phyloP scores from a whole-genome alignment of 2,797 vertebrate species.

The Gouania willdenowi region DNA sequence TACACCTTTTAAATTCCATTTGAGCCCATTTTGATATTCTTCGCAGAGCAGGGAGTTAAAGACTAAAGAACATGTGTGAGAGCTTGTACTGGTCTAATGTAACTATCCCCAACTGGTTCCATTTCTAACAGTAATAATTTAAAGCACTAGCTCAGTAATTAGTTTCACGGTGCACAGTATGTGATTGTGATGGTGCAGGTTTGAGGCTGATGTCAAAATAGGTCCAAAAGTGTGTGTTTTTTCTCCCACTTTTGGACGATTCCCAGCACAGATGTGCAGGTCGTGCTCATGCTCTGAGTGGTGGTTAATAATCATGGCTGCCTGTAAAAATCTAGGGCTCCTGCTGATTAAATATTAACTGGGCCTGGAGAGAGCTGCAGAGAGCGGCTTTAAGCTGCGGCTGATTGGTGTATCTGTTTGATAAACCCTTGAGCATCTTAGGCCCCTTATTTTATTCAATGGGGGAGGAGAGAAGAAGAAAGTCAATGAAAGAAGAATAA shows the following conservation, averaged over 20 bases:
- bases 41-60: no score
- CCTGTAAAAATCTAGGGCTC: conserved; percentile 69
- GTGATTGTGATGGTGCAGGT: conserved; percentile 1
- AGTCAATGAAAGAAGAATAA: conserved; percentile 29
- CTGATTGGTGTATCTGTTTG: conserved; percentile 67
- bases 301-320: conserved; percentile 58
- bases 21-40: no score
- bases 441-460: conserved; percentile 27
- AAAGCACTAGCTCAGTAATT: no score
- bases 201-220: no score
- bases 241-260: conserved; percentile 14
- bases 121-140: no score
- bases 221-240: no score
- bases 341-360: conserved; percentile 75
- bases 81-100: no score
- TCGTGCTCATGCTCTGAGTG: conserved; percentile 6
- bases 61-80: no score
- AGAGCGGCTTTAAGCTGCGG: conserved; percentile 59
- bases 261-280: conserved; percentile 10
- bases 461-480: conserved; percentile 13
- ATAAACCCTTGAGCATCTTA: conserved; percentile 61
- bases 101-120: no score
- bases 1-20: no score
- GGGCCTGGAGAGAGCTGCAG: conserved; percentile 50
- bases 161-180: no score